These are phyloP conservation scores for Syngnathus scovelli DNA, from an alignment of 2,113 vertebrate species.

Conservation along the genomic window DNA sequence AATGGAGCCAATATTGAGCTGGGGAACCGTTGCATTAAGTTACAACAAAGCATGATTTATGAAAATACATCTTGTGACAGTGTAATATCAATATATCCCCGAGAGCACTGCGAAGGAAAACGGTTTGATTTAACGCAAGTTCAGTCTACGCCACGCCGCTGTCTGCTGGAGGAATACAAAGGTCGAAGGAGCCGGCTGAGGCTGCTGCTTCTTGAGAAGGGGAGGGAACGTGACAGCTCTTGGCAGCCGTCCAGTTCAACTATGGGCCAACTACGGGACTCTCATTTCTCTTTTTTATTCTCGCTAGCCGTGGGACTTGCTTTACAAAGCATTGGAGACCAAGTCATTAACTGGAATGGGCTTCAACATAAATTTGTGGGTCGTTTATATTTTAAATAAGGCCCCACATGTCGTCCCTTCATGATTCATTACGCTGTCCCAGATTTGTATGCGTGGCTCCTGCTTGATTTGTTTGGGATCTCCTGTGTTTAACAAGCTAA, in stretches of 20 bases:
- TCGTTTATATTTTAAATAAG: background rate
- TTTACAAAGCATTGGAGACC: background rate
- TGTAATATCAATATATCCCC: constrained; percentile 22
- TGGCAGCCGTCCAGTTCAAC: constrained; percentile 37
- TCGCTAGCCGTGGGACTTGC: background rate
- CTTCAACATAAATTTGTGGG: background rate
- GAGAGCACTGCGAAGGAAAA: constrained; percentile 21
- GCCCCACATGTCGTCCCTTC: background rate
- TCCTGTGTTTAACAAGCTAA: too few relatives aligned
- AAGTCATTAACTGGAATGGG: background rate
- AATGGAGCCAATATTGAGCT: constrained; percentile 20
- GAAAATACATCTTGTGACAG: constrained; percentile 16
- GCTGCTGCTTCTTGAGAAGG: constrained; percentile 23
- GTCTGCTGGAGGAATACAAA: constrained; percentile 18
- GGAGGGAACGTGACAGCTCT: constrained; percentile 23
- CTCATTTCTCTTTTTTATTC: background rate
- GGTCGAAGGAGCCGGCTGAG: constrained; percentile 23
- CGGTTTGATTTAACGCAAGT: constrained; percentile 27
- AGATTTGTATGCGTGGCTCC: too few relatives aligned
- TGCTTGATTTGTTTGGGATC: too few relatives aligned
- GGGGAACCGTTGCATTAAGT: background rate
- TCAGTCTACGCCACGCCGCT: constrained; percentile 33
- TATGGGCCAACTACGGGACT: constrained; percentile 8
- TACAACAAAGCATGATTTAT: constrained; percentile 31
- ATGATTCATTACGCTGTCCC: background rate